Evolutionary conservation across 2,113 vertebrate genomes (phyloP), one percentile per base, ranked within the genome.

Genomic region (Phylloscopus whistleri): DNA sequence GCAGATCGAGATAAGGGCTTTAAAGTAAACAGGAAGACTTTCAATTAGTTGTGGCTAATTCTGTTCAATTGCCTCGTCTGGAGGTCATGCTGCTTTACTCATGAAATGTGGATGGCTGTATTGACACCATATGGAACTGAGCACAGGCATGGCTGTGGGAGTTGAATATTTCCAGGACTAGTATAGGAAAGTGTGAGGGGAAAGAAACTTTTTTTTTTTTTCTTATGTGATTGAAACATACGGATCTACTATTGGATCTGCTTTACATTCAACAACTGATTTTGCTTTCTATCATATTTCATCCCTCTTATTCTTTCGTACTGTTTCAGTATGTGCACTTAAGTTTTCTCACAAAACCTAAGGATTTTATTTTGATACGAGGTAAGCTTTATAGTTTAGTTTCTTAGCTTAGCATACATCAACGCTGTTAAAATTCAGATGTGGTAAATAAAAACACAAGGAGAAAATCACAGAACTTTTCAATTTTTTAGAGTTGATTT

Each of bases 31-130:
- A 98, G 98, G 97, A 98, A 98, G 97, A 96, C 96, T 98, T 98
- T 97, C 98, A 98, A 98, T 98, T 98, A 98, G 98, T 97, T 98
- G 97, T 97, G 97, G 97, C 98, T 98, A 98, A 98, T 98, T 98
- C 98, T 95, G 74, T 92, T 98, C 97, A 98, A 96, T 98, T 98
- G 97, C 96, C 96, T 98, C 95, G 96, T 96, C 96, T 97, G 96
- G 97, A 97, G 97, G 98, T 98, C 97, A 97, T 94, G 97, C 95
- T 97, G 97, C 80, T 92, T 96, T 94, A 76, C 95, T 97, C 96
- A 85, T 94, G 95, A 97, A 94, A 97, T 55, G 93, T 95, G 97
- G 97, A 97, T 96, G 95, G 91, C 85, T 97, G 93, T 97, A 97
- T 98, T 98, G 97, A 97, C 95, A 96, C 97, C 97, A 97, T 96